Conservation (phyloP, 2,888 invertebrate species). For the Sabatieria punctata region DNA sequence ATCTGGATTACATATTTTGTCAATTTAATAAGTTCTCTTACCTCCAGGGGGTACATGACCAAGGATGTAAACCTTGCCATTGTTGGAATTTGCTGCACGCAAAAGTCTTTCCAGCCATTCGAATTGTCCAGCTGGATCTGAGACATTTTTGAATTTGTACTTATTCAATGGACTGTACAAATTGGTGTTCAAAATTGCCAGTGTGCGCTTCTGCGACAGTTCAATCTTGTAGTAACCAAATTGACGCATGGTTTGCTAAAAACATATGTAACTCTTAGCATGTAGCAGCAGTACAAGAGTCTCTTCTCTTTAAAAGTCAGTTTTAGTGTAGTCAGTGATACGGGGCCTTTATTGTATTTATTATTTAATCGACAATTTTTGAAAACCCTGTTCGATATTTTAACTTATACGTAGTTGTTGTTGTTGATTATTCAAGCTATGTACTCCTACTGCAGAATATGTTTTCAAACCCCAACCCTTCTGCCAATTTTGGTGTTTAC, state of each 20-base stretch:
- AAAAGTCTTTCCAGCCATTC: constrained; percentile 19
- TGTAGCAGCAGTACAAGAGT: too few relatives aligned
- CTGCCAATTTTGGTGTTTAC: too few relatives aligned
- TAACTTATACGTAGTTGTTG: too few relatives aligned
- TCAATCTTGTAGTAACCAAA: constrained; percentile 23
- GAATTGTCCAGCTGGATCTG: constrained; percentile 25
- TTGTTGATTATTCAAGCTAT: too few relatives aligned
- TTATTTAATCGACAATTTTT: too few relatives aligned
- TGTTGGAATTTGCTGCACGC: constrained; percentile 13
- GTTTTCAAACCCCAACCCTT: too few relatives aligned
- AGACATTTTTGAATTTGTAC: constrained; percentile 16
- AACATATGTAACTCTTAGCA: neutral
- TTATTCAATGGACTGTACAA: constrained; percentile 15
- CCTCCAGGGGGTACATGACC: constrained; percentile 27
- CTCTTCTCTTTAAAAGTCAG: too few relatives aligned
- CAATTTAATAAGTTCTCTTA: constrained; percentile 2
- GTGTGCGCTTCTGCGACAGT: constrained; percentile 12
- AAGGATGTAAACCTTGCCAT: constrained; percentile 18
- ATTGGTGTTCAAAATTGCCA: constrained; percentile 25
- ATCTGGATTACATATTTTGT: neutral
- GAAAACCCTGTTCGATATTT: too few relatives aligned
- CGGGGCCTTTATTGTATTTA: too few relatives aligned
- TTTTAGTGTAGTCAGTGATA: too few relatives aligned
- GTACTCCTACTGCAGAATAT: too few relatives aligned
- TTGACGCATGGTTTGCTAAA: constrained; percentile 16